phyloP scores from a whole-genome alignment of 2,113 vertebrate genomes.

The Etheostoma spectabile region DNA sequence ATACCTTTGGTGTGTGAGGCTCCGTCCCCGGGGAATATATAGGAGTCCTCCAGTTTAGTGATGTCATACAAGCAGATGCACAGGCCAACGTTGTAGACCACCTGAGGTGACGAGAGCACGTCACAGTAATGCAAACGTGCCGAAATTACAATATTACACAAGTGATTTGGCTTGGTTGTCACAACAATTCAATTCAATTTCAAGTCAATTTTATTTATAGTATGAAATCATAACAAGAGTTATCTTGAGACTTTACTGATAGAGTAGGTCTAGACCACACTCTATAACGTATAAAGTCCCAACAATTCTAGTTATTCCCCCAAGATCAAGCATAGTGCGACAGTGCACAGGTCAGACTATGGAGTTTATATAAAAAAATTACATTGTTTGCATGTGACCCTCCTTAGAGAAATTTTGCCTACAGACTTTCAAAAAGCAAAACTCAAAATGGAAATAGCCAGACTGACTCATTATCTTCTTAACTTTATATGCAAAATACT shows the following conservation, averaged over 20 bases:
- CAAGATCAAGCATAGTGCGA: too few relatives aligned
- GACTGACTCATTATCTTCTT: not conserved
- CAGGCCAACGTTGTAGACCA: slow-evolving; percentile 94
- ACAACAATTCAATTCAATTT: not conserved
- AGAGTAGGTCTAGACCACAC: too few relatives aligned
- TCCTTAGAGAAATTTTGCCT: too few relatives aligned
- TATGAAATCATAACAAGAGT: too few relatives aligned
- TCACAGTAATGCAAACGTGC: not conserved
- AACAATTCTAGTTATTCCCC: too few relatives aligned
- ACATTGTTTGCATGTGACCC: too few relatives aligned
- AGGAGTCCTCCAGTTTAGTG: slow-evolving; percentile 95
- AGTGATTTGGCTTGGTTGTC: not conserved
- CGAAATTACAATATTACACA: not conserved
- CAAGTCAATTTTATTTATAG: too few relatives aligned
- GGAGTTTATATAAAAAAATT: too few relatives aligned
- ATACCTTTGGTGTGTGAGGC: slow-evolving; percentile 97
- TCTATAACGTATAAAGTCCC: too few relatives aligned
- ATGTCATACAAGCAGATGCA: slow-evolving; percentile 96
- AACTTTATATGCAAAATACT: too few relatives aligned
- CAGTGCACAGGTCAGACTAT: too few relatives aligned
- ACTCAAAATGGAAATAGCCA: not conserved
- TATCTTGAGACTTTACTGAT: too few relatives aligned
- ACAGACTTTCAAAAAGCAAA: not conserved
- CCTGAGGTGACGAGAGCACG: slow-evolving; percentile 77
- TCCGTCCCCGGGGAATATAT: slow-evolving; percentile 96